These are phyloP conservation scores for Chiloscyllium punctatum DNA, from an alignment of 2,797 vertebrate species.

Conservation along the genomic window DNA sequence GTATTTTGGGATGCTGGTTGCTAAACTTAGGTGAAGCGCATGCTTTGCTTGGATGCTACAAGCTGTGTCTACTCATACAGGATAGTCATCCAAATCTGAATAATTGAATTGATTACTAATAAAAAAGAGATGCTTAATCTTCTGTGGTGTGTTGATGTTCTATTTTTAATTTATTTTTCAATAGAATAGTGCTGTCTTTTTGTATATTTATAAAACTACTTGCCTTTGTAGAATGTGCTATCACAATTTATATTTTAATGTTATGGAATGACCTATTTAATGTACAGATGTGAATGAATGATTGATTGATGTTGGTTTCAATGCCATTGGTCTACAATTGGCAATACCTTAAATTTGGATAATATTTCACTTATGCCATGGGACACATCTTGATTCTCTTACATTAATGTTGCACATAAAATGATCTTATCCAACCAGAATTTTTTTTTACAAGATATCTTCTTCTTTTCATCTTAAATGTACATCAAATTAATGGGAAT, in stretches of 20 bases:
- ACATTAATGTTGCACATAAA: background rate
- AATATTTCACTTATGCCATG: background rate
- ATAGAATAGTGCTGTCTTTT: background rate
- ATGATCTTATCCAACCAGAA: background rate
- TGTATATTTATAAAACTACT: background rate
- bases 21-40: constrained; percentile 48
- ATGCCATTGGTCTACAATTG: background rate
- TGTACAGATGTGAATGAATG: background rate
- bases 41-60: constrained; percentile 48
- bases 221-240: background rate
- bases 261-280: background rate
- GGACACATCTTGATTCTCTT: background rate
- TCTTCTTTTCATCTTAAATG: background rate
- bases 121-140: background rate
- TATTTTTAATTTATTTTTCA: background rate
- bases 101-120: constrained; percentile 35
- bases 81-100: constrained; percentile 44
- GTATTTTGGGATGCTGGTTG: constrained; percentile 44
- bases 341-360: background rate
- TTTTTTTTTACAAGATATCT: background rate
- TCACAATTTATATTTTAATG: background rate
- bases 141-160: background rate
- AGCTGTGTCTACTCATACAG: constrained; percentile 42
- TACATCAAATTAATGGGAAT: background rate
- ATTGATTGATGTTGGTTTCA: background rate